Conservation (phyloP, 2,797 vertebrate genomes). For the Lateolabrax maculatus region DNA sequence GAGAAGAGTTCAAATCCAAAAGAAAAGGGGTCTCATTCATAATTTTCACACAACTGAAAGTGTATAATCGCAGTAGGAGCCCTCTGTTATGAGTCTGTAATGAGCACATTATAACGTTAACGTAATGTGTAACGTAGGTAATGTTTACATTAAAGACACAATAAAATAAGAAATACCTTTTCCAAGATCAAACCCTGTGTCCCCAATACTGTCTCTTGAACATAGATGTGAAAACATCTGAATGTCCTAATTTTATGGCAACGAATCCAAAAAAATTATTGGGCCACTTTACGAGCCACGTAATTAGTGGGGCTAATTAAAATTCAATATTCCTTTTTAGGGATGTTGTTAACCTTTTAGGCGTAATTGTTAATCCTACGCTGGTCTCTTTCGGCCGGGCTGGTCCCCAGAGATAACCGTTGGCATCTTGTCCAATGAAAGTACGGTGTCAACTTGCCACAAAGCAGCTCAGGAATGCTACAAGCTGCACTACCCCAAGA, state of each 20-base stretch:
- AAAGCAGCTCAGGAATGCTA: conserved; percentile 72
- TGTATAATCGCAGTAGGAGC: background rate
- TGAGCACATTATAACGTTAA: background rate
- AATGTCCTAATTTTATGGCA: background rate
- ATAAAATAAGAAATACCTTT: too few relatives aligned
- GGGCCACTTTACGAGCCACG: background rate
- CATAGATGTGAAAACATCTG: too few relatives aligned
- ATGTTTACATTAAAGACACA: too few relatives aligned
- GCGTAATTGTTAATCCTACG: background rate
- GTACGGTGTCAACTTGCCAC: conserved; percentile 56
- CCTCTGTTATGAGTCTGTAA: background rate
- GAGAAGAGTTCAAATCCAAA: conserved; percentile 11
- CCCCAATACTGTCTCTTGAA: too few relatives aligned
- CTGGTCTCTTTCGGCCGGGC: background rate
- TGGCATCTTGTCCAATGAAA: conserved; percentile 45
- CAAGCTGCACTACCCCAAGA: conserved; percentile 29
- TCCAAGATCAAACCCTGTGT: too few relatives aligned
- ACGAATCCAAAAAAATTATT: background rate
- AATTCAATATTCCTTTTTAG: background rate
- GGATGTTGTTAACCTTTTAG: background rate
- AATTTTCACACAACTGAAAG: background rate
- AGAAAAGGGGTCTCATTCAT: conserved; percentile 5
- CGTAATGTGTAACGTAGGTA: too few relatives aligned
- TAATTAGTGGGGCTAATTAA: background rate
- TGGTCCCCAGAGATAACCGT: conserved; percentile 39